A percentile compares a stretch with the other conserved stretches of the same genome.
phyloP scores from a whole-genome alignment of 2,888 invertebrate species.

The Unio pictorum region DNA sequence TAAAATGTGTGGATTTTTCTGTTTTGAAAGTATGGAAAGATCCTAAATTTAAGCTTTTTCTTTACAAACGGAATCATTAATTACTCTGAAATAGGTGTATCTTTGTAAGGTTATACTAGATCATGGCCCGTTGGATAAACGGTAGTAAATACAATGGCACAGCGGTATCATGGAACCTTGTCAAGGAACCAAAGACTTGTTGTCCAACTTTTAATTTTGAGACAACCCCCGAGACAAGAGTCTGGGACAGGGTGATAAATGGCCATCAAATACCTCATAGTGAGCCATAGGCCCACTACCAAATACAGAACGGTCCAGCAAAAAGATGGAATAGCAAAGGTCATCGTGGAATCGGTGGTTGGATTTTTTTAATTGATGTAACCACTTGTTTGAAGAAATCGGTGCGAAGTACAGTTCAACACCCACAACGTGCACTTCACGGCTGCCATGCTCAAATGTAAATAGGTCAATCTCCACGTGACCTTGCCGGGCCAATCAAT shows the following conservation, averaged over 20 bases:
- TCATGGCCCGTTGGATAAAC: too few species aligned
- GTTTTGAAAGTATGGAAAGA: too few species aligned
- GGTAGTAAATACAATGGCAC: too few species aligned
- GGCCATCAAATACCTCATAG: constrained; percentile 52
- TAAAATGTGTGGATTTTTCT: too few species aligned
- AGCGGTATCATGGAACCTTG: too few species aligned
- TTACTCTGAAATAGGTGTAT: too few species aligned
- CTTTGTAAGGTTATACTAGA: too few species aligned
- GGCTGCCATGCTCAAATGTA: constrained; percentile 38
- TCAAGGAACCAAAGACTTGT: too few species aligned
- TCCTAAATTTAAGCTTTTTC: too few species aligned
- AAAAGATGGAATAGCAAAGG: constrained; percentile 45
- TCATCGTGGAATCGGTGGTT: constrained; percentile 3
- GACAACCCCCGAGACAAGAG: constrained; percentile 21
- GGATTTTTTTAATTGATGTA: background rate
- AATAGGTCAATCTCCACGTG: constrained; percentile 63
- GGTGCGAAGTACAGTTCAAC: constrained; percentile 15
- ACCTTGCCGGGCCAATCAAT: constrained; percentile 64
- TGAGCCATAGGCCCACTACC: constrained; percentile 47
- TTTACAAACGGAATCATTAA: too few species aligned
- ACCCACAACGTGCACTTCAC: constrained; percentile 40
- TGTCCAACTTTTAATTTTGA: constrained; percentile 15
- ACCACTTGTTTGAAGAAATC: background rate
- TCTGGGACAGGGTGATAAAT: constrained; percentile 3
- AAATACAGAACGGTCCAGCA: constrained; percentile 53